Base-by-base conservation (phyloP, 2,888 invertebrate genomes). In the Julus scanicus region DNA sequence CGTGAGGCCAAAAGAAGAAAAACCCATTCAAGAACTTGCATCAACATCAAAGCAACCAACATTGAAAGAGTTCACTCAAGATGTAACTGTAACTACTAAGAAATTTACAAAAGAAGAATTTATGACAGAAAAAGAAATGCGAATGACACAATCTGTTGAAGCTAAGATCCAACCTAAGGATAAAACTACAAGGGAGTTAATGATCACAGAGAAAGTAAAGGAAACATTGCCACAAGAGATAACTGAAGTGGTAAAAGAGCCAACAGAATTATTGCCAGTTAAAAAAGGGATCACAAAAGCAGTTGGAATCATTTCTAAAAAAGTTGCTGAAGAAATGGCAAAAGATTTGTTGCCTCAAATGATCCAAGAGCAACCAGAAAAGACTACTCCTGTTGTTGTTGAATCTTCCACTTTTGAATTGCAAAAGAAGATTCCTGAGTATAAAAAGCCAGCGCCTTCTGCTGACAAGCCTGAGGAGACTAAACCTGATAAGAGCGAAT, bases 91-190 rank as follows among this genome's bases (percentile, higher is more conserved):
- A 71, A 57, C 87, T 39, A 37, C 57, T 17, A 87, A 71, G 20
- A 48, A 87, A 40, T 2, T 87, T 37, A 63, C 63, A 49, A 83
- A 86, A 29, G 80, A 89, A 80, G 87, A 71, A 57, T 39, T 86
- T 17, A 20, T 87, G 29, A 84, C 88, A n/a, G 53, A 86, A 48
- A 53, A 89, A 20, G 83, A 63, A 93, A 89, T 88, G 90, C 86
- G 53, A 20, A 88, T 87, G 20, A 37, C 48, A 44, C 88, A 89
- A 40, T 53, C 89, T 48, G 11, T 37, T 85, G 85, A 88, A 88
- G 86, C 85, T 48, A 40, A 40, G 17, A 84, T 84, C n/a, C 13
- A 20, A 15, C 88, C 88, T 6, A 84, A 83, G 37, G 89, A 89
- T 29, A 89, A 89, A 71, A 88, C 89, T 37, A 90, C 90, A n/a